Evolutionary conservation across 2,888 invertebrate species (phyloP), one percentile per base, ranked within the genome.

Genomic region (Orthosia incerta): DNA sequence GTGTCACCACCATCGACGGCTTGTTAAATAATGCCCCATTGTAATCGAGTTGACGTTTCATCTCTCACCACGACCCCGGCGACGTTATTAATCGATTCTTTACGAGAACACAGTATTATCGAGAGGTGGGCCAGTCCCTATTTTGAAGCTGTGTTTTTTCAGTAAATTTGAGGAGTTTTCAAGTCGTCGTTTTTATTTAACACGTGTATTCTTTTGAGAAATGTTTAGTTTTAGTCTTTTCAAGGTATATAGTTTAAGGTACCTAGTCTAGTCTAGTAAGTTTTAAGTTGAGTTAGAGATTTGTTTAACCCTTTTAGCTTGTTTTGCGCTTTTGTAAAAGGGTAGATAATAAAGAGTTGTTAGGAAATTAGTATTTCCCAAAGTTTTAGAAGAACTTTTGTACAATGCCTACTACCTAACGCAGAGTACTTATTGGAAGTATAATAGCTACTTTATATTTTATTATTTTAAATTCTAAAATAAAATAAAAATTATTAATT

Each of bases 1-100:
- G 39, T 75, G 16, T 80, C 31, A 4, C 45, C 53, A 60, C 20
- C 55, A 50, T 72, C 79, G 46, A 74, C 66, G 61, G 61, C 71
- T 76, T 85, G 86, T 87, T 89, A 89, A 89, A 89, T 89, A 88
- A 90, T 90, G 82, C 87, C 81, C 82, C 78, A 82, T 89, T 90
- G 88, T 90, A 88, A 89, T 84, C 84, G 86, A 85, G 87, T 86
- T 89, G 90, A 89, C 89, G 86, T 87, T 87, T 74, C 85, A 88
- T 87, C 88, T 86, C 81, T 86, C 88, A 83, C 79, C 71, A 72
- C 79, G 78, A 82, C 87, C 82, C 81, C 39, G 11, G 77, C 66
- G 82, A 76, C 66, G 83, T 85, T 89, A 88, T 89, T 89, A 90
- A 89, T 90, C 87, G 89, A 87, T 87, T 81, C 81, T 81, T 75